Evolutionary conservation across 2,888 invertebrate genomes (phyloP), one percentile per base, ranked within the genome.

Genomic region (Anthrax anthrax): DNA sequence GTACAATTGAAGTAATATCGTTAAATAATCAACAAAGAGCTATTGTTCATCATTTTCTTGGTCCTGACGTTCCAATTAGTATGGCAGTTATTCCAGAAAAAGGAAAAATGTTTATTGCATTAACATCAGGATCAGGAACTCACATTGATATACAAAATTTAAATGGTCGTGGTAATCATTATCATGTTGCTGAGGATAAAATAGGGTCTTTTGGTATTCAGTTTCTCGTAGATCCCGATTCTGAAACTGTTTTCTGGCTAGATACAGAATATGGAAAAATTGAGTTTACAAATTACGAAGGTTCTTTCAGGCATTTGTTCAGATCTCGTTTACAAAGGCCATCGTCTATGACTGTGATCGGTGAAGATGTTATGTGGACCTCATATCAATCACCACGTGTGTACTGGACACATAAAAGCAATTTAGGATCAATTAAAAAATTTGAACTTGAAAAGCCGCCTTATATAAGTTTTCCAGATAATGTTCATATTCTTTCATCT

Each of bases 311-410:
- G 8, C 69, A 71, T 47, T 63, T 62, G 4, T 73, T 72, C 55
- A 65, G 72, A 0, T 63, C 68, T 5, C 60, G 71, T 1, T 59
- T 71, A 0, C 66, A 68, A 0, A 65, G 71, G 0, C 77, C 83
- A 0, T 70, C 72, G 1, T 73, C 76, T 34, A 54, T 86, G 37
- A 72, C 80, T 0, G 60, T 78, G 3, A 67, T 81, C 0, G 75
- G 75, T n/a, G 69, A 72, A 12, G 75, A 78, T 56, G 60, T 85
- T 17, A 84, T 84, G 60, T 87, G 86, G 85, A 76, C 78, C 0
- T 73, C 75, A 54, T 58, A 71, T 16, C 65, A 70, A 18, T 76
- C 78, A 0, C 61, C 70, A 4, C 62, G 71, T 4, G 58, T 86
- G 6, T 78, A 73, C 59, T 85, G 77, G 77, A 69, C 74, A 1